Evolutionary conservation across 1,140 invertebrate genomes (phyloP).

Genomic region (Lordiphosa collinella): DNA sequence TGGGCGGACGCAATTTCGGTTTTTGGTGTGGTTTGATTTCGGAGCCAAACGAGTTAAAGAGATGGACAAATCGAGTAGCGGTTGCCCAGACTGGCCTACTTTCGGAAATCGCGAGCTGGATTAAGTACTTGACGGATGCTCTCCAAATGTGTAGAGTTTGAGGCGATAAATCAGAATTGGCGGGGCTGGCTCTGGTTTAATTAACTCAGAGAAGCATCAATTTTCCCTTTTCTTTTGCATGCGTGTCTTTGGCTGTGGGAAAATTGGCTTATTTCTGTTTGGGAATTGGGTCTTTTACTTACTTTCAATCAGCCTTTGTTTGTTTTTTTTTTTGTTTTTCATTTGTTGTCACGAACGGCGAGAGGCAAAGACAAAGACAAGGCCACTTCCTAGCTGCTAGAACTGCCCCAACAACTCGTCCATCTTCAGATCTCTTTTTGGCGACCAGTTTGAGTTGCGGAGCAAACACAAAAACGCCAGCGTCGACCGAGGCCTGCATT

Average conservation of each 20-base stretch:
- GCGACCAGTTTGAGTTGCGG: slow-evolving; percentile 45
- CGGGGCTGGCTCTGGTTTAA: too few relatives aligned
- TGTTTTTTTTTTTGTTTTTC: slow-evolving; percentile 28
- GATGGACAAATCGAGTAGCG: slow-evolving; percentile 58
- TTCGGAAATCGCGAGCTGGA: slow-evolving; percentile 32
- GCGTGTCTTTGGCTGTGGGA: slow-evolving; percentile 41
- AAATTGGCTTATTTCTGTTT: slow-evolving; percentile 61
- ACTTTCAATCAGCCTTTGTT: slow-evolving; percentile 61
- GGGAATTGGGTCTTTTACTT: slow-evolving; percentile 71
- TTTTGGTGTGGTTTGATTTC: slow-evolving; percentile 60
- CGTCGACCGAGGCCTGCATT: slow-evolving; percentile 58
- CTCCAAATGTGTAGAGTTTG: slow-evolving; percentile 16
- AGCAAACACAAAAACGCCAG: slow-evolving; percentile 40
- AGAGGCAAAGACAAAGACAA: slow-evolving; percentile 36
- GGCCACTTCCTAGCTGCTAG: slow-evolving; percentile 40
- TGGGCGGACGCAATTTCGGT: slow-evolving; percentile 45
- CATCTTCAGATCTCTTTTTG: slow-evolving; percentile 18
- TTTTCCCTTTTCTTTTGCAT: neutral
- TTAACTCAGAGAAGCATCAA: neutral
- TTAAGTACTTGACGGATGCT: slow-evolving; percentile 20
- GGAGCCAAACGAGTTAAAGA: slow-evolving; percentile 19
- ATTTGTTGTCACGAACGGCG: slow-evolving; percentile 21
- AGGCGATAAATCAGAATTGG: too few relatives aligned
- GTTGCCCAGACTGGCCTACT: slow-evolving; percentile 56
- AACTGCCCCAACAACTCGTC: slow-evolving; percentile 55